phyloP scores from a whole-genome alignment of 2,888 invertebrate genomes.

The Metacarcinus magister region DNA sequence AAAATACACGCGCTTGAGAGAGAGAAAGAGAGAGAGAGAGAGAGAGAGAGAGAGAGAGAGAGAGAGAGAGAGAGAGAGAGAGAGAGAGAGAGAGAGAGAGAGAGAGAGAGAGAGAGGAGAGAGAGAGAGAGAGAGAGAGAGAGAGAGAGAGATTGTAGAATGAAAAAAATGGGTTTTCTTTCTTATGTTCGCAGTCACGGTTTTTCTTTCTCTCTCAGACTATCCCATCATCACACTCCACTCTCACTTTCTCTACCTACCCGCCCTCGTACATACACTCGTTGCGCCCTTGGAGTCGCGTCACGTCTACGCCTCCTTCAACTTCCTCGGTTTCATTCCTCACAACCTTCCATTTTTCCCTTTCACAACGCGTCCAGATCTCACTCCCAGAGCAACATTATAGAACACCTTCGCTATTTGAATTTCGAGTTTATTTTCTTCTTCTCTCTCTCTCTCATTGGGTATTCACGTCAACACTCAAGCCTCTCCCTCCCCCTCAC shows the following conservation, averaged over 20 bases:
- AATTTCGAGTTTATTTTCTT: no score
- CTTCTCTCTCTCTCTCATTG: no score
- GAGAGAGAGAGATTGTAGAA: background rate
- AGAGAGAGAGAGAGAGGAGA: slow-evolving; percentile 43
- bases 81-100: slow-evolving; percentile 52
- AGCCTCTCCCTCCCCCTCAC: background rate
- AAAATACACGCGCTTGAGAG: background rate
- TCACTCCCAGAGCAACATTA: no score
- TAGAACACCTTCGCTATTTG: no score
- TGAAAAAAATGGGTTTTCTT: no score
- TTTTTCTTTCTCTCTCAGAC: no score
- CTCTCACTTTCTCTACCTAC: background rate
- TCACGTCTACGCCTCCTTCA: no score
- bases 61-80: slow-evolving; percentile 17
- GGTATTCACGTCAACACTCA: background rate
- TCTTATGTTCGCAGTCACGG: no score
- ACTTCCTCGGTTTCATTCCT: background rate
- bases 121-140: no score
- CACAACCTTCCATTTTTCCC: background rate
- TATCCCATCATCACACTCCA: no score
- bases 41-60: slow-evolving; percentile 8
- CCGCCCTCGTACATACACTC: no score
- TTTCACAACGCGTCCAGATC: background rate
- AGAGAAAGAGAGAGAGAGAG: slow-evolving; percentile 53
- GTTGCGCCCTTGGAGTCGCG: no score